phyloP scores from a whole-genome alignment of 2,888 invertebrate species.

The Dastarcus helophoroides region DNA sequence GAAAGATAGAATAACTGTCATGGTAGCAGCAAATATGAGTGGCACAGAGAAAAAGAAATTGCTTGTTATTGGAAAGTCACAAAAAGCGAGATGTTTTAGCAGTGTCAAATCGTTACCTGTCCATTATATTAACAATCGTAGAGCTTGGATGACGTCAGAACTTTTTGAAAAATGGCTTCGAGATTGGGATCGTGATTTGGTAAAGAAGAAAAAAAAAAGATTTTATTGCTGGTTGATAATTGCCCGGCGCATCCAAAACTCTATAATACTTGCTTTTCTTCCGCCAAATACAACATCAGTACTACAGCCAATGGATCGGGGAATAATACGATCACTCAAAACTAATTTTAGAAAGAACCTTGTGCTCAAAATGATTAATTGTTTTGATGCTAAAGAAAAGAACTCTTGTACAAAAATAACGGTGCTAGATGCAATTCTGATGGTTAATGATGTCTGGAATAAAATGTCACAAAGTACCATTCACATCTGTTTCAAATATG shows the following conservation, averaged over 20 bases:
- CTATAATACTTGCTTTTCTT: conserved; percentile 10
- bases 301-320: conserved; percentile 11
- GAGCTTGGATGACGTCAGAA: conserved; percentile 13
- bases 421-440: conserved; percentile 8
- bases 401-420: conserved; percentile 10
- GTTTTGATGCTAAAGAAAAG: conserved; percentile 10
- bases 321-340: conserved; percentile 8
- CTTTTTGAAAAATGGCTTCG: conserved; percentile 13
- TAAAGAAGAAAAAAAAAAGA: conserved; percentile 17
- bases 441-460: conserved; percentile 8
- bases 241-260: conserved; percentile 13
- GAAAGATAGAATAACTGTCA: conserved; percentile 20
- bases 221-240: conserved; percentile 12
- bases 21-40: conserved; percentile 19
- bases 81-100: conserved; percentile 13
- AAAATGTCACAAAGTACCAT: conserved; percentile 11
- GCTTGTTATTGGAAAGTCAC: conserved; percentile 11
- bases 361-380: conserved; percentile 8
- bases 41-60: conserved; percentile 19
- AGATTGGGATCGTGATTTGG: conserved; percentile 16
- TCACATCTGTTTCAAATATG: conserved; percentile 7
- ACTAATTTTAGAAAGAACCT: conserved; percentile 9
- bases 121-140: conserved; percentile 13
- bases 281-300: conserved; percentile 11
- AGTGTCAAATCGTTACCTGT: conserved; percentile 11